Evolutionary conservation across 2,888 invertebrate species (phyloP), one percentile per base, ranked within the genome.

Genomic region (Nowickia ferox): DNA sequence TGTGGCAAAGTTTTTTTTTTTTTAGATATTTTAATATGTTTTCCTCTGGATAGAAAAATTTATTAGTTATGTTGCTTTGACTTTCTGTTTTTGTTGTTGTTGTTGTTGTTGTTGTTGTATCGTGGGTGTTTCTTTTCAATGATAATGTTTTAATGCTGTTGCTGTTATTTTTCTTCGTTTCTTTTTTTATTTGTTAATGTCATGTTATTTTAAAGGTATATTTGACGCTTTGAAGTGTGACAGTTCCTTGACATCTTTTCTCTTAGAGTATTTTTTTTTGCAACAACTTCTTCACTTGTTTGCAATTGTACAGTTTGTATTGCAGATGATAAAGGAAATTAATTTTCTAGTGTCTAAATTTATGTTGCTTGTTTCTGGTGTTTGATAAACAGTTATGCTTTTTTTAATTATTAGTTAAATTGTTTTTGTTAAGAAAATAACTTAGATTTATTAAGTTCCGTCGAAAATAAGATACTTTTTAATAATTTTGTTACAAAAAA

Each of bases 151-250:
- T 19, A 22, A 38, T 51, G 48, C 8, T 48, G 51, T 55, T 71
- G 46, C 44, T 48, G 42, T 48, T 72, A n/a, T 59, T 44, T 30
- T 65, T 72, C 48, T 59, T 65, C 8, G 0, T 57, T 77, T 59
- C 13, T n/a, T 77, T 17, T 55, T 59, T 59, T 78, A 44, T 57
- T 79, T 86, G 79, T 79, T 79, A 75, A 78, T 86, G 78, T 83
- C 83, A 71, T 86, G 86, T 86, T 83, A 75, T 83, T 78, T 74
- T 65, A 61, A 61, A 79, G 69, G 46, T 75, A 61, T 83, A 75
- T 82, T 86, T 86, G 83, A 83, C 74, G 84, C 81, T 81, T 84
- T 84, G 81, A 84, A 81, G 84, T 84, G 84, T 84, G 84, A 84
- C 84, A 84, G 81, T 68, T 81, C 68, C 40, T 81, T 81, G 84